phyloP scores from a whole-genome alignment of 2,888 invertebrate genomes.

The Andrena fulva region DNA sequence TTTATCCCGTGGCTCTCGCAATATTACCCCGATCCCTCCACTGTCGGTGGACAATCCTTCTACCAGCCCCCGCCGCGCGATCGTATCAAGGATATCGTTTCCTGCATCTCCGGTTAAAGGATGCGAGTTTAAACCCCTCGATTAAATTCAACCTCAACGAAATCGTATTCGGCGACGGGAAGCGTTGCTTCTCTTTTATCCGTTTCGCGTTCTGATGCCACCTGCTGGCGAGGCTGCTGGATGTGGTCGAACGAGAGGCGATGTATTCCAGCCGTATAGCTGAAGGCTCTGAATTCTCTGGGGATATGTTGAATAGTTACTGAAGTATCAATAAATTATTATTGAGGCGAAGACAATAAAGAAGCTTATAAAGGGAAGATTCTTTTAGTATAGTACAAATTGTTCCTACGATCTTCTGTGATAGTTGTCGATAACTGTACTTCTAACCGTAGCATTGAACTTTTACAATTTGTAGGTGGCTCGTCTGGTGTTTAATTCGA shows the following conservation, averaged over 20 bases:
- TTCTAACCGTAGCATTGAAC: background rate
- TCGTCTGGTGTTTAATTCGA: no score
- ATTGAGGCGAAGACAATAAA: no score
- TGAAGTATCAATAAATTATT: no score
- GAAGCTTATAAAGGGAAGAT: no score
- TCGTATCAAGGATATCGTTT: conserved; percentile 43
- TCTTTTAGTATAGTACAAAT: no score
- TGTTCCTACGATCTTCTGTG: no score
- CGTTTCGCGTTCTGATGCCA: background rate
- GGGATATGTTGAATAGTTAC: no score
- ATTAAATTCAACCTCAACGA: conserved; percentile 53
- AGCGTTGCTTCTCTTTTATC: conserved; percentile 5
- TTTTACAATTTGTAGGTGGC: background rate
- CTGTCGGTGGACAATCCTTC: conserved; percentile 29
- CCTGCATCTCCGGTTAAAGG: conserved; percentile 34
- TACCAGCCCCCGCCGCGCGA: conserved; percentile 20
- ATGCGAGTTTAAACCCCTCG: conserved; percentile 35
- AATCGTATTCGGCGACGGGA: conserved; percentile 29
- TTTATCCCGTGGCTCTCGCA: conserved; percentile 12
- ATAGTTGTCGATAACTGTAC: no score
- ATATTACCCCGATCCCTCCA: conserved; percentile 14
- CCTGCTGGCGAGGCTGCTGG: background rate
- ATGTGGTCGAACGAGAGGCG: background rate
- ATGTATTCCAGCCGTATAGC: background rate
- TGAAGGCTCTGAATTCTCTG: background rate